Base-by-base conservation (phyloP, 2,888 invertebrate species). In the Agrypnus murinus region DNA sequence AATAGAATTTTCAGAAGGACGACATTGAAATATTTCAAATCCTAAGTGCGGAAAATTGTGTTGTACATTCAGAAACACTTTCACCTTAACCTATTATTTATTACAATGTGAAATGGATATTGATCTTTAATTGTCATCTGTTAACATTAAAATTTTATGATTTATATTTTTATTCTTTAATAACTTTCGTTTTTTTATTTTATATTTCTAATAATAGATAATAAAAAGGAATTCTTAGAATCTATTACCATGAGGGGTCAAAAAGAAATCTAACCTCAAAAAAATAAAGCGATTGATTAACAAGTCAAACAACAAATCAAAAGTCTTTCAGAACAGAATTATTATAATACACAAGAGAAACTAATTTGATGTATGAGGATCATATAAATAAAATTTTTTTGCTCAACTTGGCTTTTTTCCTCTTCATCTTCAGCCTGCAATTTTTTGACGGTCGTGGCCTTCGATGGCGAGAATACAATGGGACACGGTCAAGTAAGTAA, bases 381-480 rank as follows among this genome's bases (percentile, higher is more conserved):
- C 55, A 14, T 34, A 34, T 50, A 50, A 50, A 50, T 32, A 50
- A 50, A 25, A 10, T 48, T 48, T 48, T 48, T 48, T 17, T 25
- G 25, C 12, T 3, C 12, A 40, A 10, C 40, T 2, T 40, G 3
- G 2, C 31, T 55, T 55, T 55, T n/a, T n/a, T n/a, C n/a, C n/a
- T n/a, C n/a, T n/a, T n/a, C n/a, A n/a, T n/a, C n/a, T n/a, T n/a
- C n/a, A n/a, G n/a, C n/a, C 31, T 63, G 45, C 45, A 7, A 63
- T 63, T 25, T n/a, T n/a, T 63, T 50, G 63, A 38, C 17, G 63
- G 36, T 38, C 63, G 50, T 50, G 48, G 50, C 48, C 63, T 63
- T 48, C 50, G 63, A 9, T 36, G 36, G 36, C 12, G 60, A 25
- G 25, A 63, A 63, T 25, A 63, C 63, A 63, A 63, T 63, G 63